Evolutionary conservation across 2,888 invertebrate species (phyloP).

Genomic region (Micoletzkya japonica): DNA sequence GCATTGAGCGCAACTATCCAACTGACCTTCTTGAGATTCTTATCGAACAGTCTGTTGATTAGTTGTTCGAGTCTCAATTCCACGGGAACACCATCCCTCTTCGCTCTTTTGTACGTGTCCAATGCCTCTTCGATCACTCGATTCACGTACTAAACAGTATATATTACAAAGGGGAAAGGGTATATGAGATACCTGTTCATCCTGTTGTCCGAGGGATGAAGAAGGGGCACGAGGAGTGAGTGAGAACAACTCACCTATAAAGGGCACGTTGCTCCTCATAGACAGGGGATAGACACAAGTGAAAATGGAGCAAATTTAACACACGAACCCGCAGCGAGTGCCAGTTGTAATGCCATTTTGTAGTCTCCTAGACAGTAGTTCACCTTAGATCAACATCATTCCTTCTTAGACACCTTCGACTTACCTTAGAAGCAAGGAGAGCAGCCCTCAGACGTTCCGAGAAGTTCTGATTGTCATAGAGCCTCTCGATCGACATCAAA

Average conservation of each 20-base stretch:
- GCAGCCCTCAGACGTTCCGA: conserved; percentile 88
- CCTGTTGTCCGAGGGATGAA: conserved; percentile 47
- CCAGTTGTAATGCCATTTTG: conserved; percentile 94
- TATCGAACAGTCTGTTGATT: conserved; percentile 94
- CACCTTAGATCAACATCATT: conserved; percentile 52
- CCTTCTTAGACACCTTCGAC: not conserved
- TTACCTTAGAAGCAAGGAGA: conserved; percentile 86
- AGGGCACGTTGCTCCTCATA: too few relatives aligned
- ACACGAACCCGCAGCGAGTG: conserved; percentile 78
- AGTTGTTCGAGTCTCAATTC: conserved; percentile 78
- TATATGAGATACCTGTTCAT: conserved; percentile 38
- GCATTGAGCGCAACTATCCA: too few relatives aligned
- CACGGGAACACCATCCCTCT: conserved; percentile 42
- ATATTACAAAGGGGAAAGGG: not conserved
- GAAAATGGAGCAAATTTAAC: too few relatives aligned
- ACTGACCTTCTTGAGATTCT: conserved; percentile 76
- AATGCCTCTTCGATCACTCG: conserved; percentile 57
- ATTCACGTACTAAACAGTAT: conserved; percentile 49
- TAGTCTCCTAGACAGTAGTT: conserved; percentile 96
- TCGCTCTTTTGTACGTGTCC: conserved; percentile 51
- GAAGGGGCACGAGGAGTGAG: conserved; percentile 88
- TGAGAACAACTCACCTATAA: conserved; percentile 82
- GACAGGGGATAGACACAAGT: too few relatives aligned
- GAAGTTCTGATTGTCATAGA: conserved; percentile 88
- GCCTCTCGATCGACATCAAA: conserved; percentile 73